phyloP scores from a whole-genome alignment of 1,140 invertebrate genomes.

The Cotesia vestalis region DNA sequence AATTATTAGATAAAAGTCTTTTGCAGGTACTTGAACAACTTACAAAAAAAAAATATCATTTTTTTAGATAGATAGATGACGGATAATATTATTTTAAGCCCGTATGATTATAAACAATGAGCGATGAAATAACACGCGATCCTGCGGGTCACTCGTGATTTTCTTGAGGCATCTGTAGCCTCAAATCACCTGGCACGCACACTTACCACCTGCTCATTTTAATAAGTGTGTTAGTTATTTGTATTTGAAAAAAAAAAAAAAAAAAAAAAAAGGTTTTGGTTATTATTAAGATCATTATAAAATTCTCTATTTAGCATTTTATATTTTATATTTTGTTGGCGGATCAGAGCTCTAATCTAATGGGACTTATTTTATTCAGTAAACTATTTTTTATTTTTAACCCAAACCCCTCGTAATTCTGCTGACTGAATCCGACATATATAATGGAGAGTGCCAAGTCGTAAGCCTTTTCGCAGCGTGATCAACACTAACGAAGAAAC shows the following conservation, averaged over 20 bases:
- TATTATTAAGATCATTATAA: no score
- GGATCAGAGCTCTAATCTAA: not conserved
- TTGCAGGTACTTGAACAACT: not conserved
- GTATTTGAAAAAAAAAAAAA: no score
- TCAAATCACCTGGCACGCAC: slow-evolving; percentile 11
- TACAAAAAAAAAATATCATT: not conserved
- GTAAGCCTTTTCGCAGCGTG: no score
- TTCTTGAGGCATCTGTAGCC: not conserved
- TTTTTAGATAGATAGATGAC: not conserved
- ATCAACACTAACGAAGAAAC: no score
- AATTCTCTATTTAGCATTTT: no score
- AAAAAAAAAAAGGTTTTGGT: no score
- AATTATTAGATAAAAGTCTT: not conserved
- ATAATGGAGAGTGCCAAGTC: no score
- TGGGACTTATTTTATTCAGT: not conserved
- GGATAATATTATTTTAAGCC: not conserved
- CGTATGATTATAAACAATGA: slow-evolving; percentile 17
- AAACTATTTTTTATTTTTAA: no score
- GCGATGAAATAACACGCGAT: not conserved
- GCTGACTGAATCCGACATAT: not conserved
- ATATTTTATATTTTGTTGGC: not conserved
- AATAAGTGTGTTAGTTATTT: not conserved
- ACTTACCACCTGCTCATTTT: not conserved
- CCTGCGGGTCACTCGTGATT: slow-evolving; percentile 23
- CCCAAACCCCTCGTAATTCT: no score